Conservation (phyloP, 2,113 vertebrate genomes). For the Miniopterus natalensis region DNA sequence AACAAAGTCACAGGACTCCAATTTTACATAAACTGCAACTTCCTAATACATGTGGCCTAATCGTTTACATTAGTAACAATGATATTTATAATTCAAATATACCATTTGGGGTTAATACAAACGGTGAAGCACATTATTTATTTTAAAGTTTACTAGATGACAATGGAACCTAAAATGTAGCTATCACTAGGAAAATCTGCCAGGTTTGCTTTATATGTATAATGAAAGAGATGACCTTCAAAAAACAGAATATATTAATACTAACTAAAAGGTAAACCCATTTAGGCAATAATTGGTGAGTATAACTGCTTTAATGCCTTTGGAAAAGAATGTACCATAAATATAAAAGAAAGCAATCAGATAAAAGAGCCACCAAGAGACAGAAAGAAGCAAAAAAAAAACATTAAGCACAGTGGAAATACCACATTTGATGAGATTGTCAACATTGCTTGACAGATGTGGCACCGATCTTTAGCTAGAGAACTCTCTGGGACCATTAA, state of each 20-base stretch:
- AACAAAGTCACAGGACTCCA: not conserved
- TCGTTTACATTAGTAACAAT: constrained; percentile 9
- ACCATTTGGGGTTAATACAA: not conserved
- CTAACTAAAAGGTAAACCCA: not conserved
- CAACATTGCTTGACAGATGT: too few species aligned
- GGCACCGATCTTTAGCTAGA: too few species aligned
- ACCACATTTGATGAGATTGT: too few species aligned
- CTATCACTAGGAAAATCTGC: not conserved
- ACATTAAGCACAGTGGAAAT: too few species aligned
- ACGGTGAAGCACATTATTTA: not conserved
- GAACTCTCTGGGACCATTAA: too few species aligned
- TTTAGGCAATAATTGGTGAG: constrained; percentile 1
- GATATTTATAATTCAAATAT: constrained; percentile 1
- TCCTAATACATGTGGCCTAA: not conserved
- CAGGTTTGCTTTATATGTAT: not conserved
- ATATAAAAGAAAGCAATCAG: not conserved
- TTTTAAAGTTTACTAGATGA: not conserved
- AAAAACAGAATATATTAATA: constrained; percentile 34
- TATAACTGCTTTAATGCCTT: not conserved
- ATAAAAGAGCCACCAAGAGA: too few species aligned
- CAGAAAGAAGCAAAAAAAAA: too few species aligned
- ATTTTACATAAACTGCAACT: not conserved
- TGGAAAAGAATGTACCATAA: not conserved
- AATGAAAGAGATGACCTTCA: constrained; percentile 4
- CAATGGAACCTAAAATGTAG: constrained; percentile 11